These are phyloP conservation scores for Paedocypris micromegethes DNA, from an alignment of 2,797 vertebrate species.

Conservation along the genomic window DNA sequence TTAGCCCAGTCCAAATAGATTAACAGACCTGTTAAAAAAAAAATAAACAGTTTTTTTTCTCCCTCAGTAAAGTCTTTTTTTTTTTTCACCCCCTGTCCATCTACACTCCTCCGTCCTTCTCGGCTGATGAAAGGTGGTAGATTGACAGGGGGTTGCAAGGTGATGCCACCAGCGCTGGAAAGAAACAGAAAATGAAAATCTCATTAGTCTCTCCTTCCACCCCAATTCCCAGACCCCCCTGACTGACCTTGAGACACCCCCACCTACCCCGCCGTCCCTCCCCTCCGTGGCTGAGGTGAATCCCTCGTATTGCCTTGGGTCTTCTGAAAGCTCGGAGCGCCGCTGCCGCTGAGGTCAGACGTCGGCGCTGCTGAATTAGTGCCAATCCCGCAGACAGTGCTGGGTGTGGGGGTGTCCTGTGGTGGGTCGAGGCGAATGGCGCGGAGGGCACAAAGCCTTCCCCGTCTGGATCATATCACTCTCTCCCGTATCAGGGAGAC, in stretches of 20 bases:
- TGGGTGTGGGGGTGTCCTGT: constrained; percentile 33
- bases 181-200: constrained; percentile 62
- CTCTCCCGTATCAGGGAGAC: constrained; percentile 29
- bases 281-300: constrained; percentile 35
- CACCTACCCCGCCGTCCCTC: constrained; percentile 20
- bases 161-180: constrained; percentile 50
- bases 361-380: constrained; percentile 40
- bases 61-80: constrained; percentile 3
- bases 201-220: constrained; percentile 68
- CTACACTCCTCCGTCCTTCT: constrained; percentile 22
- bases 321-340: constrained; percentile 20
- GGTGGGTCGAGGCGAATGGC: constrained; percentile 42
- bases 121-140: constrained; percentile 46
- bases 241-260: constrained; percentile 66
- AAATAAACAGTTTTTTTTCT: constrained; percentile 65
- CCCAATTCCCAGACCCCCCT: constrained; percentile 61
- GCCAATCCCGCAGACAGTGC: constrained; percentile 39
- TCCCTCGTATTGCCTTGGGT: constrained; percentile 33
- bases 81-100: neutral
- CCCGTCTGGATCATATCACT: neutral
- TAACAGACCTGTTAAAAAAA: constrained; percentile 66
- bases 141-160: constrained; percentile 47
- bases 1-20: constrained; percentile 72
- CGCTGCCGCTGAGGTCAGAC: constrained; percentile 30
- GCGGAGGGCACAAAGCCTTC: constrained; percentile 26